Evolutionary conservation across 2,113 vertebrate genomes (phyloP).

Genomic region (Oreochromis aureus): DNA sequence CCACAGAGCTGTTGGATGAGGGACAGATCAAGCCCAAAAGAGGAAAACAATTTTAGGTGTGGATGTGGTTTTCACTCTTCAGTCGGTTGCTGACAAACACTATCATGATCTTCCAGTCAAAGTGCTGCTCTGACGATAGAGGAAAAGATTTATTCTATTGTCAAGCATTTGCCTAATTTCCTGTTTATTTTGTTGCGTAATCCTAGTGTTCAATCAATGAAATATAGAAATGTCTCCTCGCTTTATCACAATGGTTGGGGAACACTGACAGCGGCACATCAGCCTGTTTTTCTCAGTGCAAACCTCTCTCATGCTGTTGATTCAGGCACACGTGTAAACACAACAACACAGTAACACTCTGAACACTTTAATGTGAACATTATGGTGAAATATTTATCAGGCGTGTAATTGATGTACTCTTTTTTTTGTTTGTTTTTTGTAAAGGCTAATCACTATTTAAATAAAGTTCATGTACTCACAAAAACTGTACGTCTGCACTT

Average conservation of each 20-base stretch:
- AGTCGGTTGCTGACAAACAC: not conserved
- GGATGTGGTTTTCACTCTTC: not conserved
- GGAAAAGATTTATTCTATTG: not conserved
- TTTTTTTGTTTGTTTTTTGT: slow-evolving; percentile 82
- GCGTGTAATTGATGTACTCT: slow-evolving; percentile 92
- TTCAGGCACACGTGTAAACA: not conserved
- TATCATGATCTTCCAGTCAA: not conserved
- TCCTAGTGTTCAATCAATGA: not conserved
- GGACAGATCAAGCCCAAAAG: not conserved
- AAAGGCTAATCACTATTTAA: slow-evolving; percentile 95
- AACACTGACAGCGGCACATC: slow-evolving; percentile 7
- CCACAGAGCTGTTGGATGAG: not conserved
- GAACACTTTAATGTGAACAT: slow-evolving; percentile 71
- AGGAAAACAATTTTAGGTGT: not conserved
- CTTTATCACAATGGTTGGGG: not conserved
- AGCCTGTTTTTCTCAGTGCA: not conserved
- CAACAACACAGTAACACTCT: slow-evolving; percentile 8
- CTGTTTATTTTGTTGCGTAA: not conserved
- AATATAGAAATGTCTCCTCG: not conserved
- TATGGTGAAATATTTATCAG: slow-evolving; percentile 94
- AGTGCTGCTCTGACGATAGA: not conserved
- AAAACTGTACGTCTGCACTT: not conserved
- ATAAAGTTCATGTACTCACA: slow-evolving; percentile 89
- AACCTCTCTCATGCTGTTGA: not conserved
- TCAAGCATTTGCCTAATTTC: not conserved